These are phyloP conservation scores for Cetoscarus ocellatus DNA, from an alignment of 2,797 vertebrate species.

Conservation along the genomic window DNA sequence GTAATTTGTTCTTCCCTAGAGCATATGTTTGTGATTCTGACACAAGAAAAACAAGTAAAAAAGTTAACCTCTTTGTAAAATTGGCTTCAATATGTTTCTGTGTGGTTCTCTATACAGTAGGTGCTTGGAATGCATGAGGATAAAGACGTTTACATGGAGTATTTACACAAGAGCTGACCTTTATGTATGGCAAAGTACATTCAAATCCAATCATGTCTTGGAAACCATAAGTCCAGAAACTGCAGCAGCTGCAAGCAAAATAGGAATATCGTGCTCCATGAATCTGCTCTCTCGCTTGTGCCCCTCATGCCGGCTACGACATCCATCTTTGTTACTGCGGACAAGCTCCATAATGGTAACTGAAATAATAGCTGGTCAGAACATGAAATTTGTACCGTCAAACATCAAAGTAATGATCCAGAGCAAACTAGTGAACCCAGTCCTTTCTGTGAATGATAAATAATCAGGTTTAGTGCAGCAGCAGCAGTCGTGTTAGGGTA, in stretches of 20 bases:
- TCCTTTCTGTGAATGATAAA: constrained; percentile 33
- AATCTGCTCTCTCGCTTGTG: constrained; percentile 39
- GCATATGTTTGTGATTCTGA: background rate
- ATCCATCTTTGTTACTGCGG: constrained; percentile 49
- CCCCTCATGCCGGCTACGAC: constrained; percentile 21
- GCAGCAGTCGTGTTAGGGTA: background rate
- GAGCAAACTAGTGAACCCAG: constrained; percentile 7
- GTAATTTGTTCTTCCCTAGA: constrained; percentile 6
- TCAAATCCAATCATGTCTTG: constrained; percentile 66
- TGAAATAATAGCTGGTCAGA: constrained; percentile 50
- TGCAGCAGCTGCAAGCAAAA: constrained; percentile 57
- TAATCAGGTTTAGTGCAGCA: constrained; percentile 17
- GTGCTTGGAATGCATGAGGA: background rate
- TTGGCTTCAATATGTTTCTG: background rate
- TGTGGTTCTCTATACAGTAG: background rate
- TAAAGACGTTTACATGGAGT: constrained; percentile 3
- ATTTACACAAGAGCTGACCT: constrained; percentile 52
- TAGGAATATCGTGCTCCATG: constrained; percentile 33
- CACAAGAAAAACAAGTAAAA: background rate
- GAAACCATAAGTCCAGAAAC: constrained; percentile 53
- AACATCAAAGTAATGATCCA: constrained; percentile 29
- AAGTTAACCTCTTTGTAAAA: background rate
- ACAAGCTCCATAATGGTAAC: constrained; percentile 16
- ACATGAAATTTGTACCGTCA: constrained; percentile 24
- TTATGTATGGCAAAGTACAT: constrained; percentile 33